Conservation (phyloP, 2,113 vertebrate species). For the Syrmaticus mikado region DNA sequence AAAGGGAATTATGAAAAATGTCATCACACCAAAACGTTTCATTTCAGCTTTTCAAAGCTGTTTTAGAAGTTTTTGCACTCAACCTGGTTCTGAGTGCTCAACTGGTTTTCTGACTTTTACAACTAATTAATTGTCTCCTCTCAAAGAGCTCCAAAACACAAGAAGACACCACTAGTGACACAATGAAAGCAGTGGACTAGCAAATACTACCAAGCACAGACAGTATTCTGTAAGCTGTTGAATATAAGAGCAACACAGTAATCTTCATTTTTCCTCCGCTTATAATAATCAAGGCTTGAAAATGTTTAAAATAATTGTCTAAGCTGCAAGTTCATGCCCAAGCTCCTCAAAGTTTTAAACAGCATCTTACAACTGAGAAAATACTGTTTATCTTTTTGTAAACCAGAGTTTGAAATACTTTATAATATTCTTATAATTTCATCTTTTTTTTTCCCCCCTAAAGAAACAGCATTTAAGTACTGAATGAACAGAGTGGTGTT, state of each 20-base stretch:
- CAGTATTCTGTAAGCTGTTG: not conserved
- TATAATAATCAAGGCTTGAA: not conserved
- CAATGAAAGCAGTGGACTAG: not conserved
- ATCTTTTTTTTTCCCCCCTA: not conserved
- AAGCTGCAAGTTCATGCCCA: conserved; percentile 23
- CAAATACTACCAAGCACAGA: not conserved
- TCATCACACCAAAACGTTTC: not conserved
- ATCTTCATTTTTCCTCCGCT: not conserved
- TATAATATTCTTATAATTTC: not conserved
- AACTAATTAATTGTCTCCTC: not conserved
- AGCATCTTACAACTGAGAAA: conserved; percentile 20
- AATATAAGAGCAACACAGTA: not conserved
- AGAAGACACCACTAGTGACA: not conserved
- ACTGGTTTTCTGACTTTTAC: not conserved
- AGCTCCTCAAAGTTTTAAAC: conserved; percentile 42
- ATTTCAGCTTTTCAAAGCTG: not conserved
- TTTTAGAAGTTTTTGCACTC: not conserved
- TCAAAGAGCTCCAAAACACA: not conserved
- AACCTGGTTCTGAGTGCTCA: not conserved
- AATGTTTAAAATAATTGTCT: not conserved
- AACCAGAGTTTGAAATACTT: conserved; percentile 15
- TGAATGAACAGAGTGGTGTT: not conserved
- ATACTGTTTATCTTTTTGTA: conserved; percentile 18
- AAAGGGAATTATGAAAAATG: not conserved
- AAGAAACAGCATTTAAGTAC: conserved; percentile 40